A percentile compares a stretch with the other conserved stretches of the same genome.
These are phyloP conservation scores for Otolemur crassicaudatus DNA, from an alignment of 2,797 vertebrate genomes.

Conservation along the genomic window DNA sequence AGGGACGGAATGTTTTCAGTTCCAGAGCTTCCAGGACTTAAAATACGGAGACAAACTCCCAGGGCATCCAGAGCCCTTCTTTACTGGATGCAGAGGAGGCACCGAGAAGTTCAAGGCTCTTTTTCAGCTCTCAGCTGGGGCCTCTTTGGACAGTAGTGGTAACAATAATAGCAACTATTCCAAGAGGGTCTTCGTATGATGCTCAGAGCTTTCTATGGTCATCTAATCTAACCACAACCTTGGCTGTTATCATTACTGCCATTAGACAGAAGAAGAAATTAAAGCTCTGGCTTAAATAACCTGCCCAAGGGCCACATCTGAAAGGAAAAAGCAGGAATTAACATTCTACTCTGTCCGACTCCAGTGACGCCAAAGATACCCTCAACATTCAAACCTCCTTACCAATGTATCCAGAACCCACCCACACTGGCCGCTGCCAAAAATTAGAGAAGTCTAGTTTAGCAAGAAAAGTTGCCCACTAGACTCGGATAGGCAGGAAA, in stretches of 20 bases:
- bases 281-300: background rate
- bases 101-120: background rate
- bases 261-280: slow-evolving; percentile 10
- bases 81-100: background rate
- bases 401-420: background rate
- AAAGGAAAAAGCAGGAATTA: background rate
- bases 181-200: background rate
- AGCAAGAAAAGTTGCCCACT: background rate
- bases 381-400: background rate
- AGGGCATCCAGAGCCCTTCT: background rate
- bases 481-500: background rate
- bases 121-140: background rate
- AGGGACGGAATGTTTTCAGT: background rate
- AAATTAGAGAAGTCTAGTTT: background rate
- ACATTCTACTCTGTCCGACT: background rate
- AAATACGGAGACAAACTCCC: slow-evolving; percentile 48
- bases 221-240: background rate
- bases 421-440: background rate
- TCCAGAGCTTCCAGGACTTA: slow-evolving; percentile 12
- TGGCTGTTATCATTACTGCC: background rate
- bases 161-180: background rate
- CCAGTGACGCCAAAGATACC: background rate
- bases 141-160: background rate
- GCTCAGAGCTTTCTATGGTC: background rate
- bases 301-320: background rate